Base-by-base conservation (phyloP, 2,888 invertebrate genomes). In the Ormia ochracea region DNA sequence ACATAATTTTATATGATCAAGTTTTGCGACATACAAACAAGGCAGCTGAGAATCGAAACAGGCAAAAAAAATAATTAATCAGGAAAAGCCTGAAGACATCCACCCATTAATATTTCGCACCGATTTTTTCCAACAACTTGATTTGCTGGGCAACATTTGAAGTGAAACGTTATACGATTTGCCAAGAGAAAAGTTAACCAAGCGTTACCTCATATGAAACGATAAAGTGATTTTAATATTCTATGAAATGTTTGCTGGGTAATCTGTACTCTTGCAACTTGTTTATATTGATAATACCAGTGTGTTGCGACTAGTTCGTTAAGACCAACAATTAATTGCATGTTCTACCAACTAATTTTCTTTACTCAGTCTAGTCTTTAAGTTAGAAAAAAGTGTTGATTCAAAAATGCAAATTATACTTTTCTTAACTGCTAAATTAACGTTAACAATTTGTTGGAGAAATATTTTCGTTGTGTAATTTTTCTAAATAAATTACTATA, bases 371-470 rank as follows among this genome's bases (percentile, higher is more conserved):
- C 21, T 54, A n/a, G n/a, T n/a, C n/a, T n/a, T n/a, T 17, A 6
- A 70, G 66, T n/a, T 23, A 19, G 36, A 66, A 65, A 75, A 78
- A 74, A 75, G 79, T 79, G 75, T 79, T 79, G 75, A 75, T 58
- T 43, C 41, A 79, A 50, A 74, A 75, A 79, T 79, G 79, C 59
- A 79, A 79, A 72, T 79, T 75, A 14, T 50, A 45, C 2, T 66
- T 75, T 70, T 52, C 19, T 19, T 36, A 43, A 48, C 36, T 63
- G 45, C 45, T 45, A n/a, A 31, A 10, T 52, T n/a, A n/a, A 28
- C 17, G 50, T 36, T 59, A 33, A 43, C 36, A 70, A 52, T 70
- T 50, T 70, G 41, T 70, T 50, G 21, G 28, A 70, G 12, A 43
- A 50, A 59, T 66, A 72, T 36, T 66, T 74, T 17, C 70, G 43